Conservation (phyloP, 2,113 vertebrate genomes). For the Hippoglossus stenolepis region DNA sequence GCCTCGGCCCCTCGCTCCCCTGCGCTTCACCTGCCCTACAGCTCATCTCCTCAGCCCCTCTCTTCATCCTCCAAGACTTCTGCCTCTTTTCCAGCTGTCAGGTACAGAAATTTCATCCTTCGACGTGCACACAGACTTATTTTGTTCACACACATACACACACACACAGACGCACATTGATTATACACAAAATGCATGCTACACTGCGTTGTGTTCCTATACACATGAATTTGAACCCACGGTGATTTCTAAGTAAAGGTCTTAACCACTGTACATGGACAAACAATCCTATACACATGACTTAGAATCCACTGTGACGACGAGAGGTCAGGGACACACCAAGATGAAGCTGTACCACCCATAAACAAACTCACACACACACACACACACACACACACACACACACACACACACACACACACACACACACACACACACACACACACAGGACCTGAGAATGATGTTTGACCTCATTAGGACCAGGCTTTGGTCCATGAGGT, state of each 20-base stretch:
- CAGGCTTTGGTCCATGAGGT: too few species aligned
- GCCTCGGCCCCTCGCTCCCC: neutral
- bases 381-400: too few species aligned
- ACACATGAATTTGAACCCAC: slow-evolving; percentile 11
- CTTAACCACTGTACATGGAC: neutral
- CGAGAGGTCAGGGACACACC: neutral
- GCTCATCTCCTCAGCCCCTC: slow-evolving; percentile 18
- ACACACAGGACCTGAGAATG: neutral
- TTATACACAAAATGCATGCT: neutral
- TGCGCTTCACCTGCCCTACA: slow-evolving; percentile 26
- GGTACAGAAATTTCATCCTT: slow-evolving; percentile 32
- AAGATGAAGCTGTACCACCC: neutral
- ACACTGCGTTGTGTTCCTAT: neutral
- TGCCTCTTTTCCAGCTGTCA: slow-evolving; percentile 19
- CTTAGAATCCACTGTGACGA: slow-evolving; percentile 9
- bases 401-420: neutral
- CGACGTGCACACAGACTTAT: neutral
- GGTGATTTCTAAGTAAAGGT: neutral
- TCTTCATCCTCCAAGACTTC: neutral
- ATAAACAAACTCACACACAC: too few species aligned
- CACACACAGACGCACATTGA: neutral
- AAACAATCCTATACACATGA: slow-evolving; percentile 13
- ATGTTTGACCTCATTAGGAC: neutral
- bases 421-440: too few species aligned
- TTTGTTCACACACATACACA: too few species aligned